Evolutionary conservation across 2,113 vertebrate genomes (phyloP), one percentile per base, ranked within the genome.

Genomic region (Scophthalmus maximus): DNA sequence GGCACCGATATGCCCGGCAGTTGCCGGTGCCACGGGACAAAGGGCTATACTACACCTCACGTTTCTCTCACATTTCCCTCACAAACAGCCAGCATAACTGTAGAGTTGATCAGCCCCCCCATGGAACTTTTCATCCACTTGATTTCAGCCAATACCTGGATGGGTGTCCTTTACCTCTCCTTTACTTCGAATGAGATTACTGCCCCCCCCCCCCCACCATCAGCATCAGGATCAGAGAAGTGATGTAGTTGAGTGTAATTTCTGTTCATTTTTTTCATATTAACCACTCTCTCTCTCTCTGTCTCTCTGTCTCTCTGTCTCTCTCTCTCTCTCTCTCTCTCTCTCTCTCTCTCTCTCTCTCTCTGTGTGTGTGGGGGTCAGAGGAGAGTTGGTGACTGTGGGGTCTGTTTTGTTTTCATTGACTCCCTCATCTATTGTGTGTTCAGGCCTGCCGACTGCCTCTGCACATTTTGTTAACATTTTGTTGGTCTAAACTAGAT

Each of bases 341-440:
- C 29, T 59, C 32, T 38, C 34, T 66, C 40, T 32, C 42, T 12
- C 4, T 26, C 57, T 46, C 36, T 47, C 36, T 51, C 36, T 23
- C 47, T 29, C n/a, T 32, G 47, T 15, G 61, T 9, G 52, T 3
- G 57, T 30, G 0, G 6, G 38, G 9, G 42, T n/a, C n/a, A 51
- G 47, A 34, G 70, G 58, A 57, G 76, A 25, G 40, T 68, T 7
- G 8, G 47, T 53, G 61, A 5, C 25, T 20, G 61, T 76, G 77
- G 44, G 68, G 64, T 59, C 72, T 76, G 81, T 81, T 87, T 90
- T 88, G 73, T 87, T 89, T 86, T 88, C 80, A 81, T 32, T 64
- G 58, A 51, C 72, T 63, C 77, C 15, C 83, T 46, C 3, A 20
- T 80, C 81, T 60, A 80, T 87, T 90, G 78, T 88, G 69, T 84